Conservation (phyloP, 2,113 vertebrate species). For the Oryzias woworae region DNA sequence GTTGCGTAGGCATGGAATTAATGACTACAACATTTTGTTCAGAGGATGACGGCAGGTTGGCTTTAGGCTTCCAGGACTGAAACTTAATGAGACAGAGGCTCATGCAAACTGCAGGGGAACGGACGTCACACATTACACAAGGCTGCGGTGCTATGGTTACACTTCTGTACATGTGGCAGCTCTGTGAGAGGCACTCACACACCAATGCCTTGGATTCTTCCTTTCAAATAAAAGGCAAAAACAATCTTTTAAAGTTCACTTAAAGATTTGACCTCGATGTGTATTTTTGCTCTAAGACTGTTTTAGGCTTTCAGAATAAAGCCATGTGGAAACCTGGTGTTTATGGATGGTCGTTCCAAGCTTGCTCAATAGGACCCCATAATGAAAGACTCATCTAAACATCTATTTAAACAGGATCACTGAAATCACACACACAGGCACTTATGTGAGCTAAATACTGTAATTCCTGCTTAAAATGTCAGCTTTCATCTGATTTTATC, state of each 20-base stretch:
- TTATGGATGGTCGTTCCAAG: slow-evolving; percentile 2
- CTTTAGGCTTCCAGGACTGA: slow-evolving; percentile 10
- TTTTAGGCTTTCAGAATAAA: neutral
- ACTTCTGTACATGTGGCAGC: slow-evolving; percentile 73
- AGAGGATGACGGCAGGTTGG: neutral
- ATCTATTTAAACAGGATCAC: slow-evolving; percentile 38
- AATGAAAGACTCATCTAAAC: slow-evolving; percentile 25
- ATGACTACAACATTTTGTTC: neutral
- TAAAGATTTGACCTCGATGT: neutral
- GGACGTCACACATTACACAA: slow-evolving; percentile 51
- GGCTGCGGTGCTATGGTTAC: slow-evolving; percentile 65
- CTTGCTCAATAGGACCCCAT: neutral
- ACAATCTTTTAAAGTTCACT: slow-evolving; percentile 25
- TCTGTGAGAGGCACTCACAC: slow-evolving; percentile 46
- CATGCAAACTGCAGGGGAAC: slow-evolving; percentile 17
- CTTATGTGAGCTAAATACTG: neutral
- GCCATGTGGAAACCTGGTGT: neutral
- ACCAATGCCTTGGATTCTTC: slow-evolving; percentile 32
- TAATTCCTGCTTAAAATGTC: slow-evolving; percentile 22
- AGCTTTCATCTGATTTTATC: slow-evolving; percentile 41
- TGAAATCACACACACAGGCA: slow-evolving; percentile 18
- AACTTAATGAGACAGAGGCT: slow-evolving; percentile 38
- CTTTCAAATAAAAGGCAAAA: slow-evolving; percentile 21
- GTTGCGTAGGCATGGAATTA: no score
- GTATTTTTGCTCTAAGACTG: no score